Percentiles rank a stretch among this genome's conserved stretches.
phyloP scores from a whole-genome alignment of 1,140 invertebrate genomes.

The Pseudobourletiella spinata region DNA sequence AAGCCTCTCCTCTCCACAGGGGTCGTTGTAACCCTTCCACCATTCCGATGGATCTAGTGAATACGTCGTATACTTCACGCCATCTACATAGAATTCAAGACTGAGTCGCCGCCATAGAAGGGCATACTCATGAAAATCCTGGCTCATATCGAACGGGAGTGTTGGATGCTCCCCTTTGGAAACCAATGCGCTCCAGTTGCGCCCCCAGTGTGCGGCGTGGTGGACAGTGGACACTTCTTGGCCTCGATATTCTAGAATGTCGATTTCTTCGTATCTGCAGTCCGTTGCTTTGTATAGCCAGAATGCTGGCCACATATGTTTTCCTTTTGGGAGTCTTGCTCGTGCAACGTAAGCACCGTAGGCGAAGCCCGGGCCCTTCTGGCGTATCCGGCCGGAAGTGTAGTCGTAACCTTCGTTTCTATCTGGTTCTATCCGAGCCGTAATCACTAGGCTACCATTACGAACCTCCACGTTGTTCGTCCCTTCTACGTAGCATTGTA shows the following conservation, averaged over 20 bases:
- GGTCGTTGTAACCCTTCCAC: not conserved
- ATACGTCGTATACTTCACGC: slow-evolving; percentile 11
- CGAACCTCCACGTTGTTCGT: slow-evolving; percentile 20
- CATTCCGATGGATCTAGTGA: not conserved
- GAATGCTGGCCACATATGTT: slow-evolving; percentile 33
- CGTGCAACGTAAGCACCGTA: slow-evolving; percentile 28
- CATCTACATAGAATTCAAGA: slow-evolving; percentile 29
- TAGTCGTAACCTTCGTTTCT: slow-evolving; percentile 21
- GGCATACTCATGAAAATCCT: slow-evolving; percentile 30
- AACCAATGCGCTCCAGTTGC: not conserved
- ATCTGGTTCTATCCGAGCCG: not conserved
- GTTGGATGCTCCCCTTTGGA: not conserved
- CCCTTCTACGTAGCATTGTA: slow-evolving; percentile 20
- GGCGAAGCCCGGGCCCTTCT: slow-evolving; percentile 9
- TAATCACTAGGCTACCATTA: slow-evolving; percentile 21
- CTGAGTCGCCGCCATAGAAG: slow-evolving; percentile 23
- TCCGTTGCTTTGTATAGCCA: slow-evolving; percentile 10
- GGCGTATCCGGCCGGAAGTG: slow-evolving; percentile 28
- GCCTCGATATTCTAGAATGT: slow-evolving; percentile 25
- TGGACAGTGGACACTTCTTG: slow-evolving; percentile 3
- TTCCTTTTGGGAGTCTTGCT: slow-evolving; percentile 20
- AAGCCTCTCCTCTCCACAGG: not conserved
- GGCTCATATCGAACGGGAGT: slow-evolving; percentile 11
- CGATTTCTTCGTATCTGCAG: slow-evolving; percentile 31
- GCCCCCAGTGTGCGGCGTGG: slow-evolving; percentile 10